Base-by-base conservation (phyloP, 1,140 invertebrate species). In the Lepidurus couesii region DNA sequence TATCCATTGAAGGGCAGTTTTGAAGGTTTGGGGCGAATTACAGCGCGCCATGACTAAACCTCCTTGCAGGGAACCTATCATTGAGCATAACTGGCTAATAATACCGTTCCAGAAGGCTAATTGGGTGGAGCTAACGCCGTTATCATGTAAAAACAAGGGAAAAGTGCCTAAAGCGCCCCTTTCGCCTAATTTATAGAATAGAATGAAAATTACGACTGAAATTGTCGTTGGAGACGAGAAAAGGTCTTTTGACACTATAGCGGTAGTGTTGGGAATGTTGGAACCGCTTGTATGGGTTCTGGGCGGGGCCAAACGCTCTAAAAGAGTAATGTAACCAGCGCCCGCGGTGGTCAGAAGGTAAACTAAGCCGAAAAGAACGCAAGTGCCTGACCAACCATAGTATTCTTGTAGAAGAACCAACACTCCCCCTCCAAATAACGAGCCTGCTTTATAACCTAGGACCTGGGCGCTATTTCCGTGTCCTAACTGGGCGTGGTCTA, bases 381-480 rank as follows among this genome's bases (percentile, higher is more conserved):
- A 82, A 21, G 81, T 76, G 16, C 75, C 75, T 11, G 45, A 73
- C 82, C 82, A 82, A 26, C 81, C 80, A 47, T 79, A 75, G 16
- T 77, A 77, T 21, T 74, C 76, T 53, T 82, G 79, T 10, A 83
- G 44, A 80, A 80, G 81, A 43, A 83, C 80, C 16, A 83, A 47
- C 42, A 83, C 53, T 9, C 82, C 82, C 16, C 86, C 86, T 76
- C 85, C 84, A 80, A 86, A 84, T n/a, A 87, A 79, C 10, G 85
- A 82, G 7, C 86, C 86, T 16, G 86, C 76, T 82, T 87, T 87
- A 80, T 87, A 87, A 11, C 85, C 86, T 10, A 87, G 84, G 76
- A 87, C 85, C 80, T 87, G 86, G 26, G 84, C 85, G 24, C 84
- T 86, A 75, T 87, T 87, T 11, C 86, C 86, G 79, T 82, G 79